phyloP scores from a whole-genome alignment of 2,797 vertebrate species.

The Gambusia yucatana region DNA sequence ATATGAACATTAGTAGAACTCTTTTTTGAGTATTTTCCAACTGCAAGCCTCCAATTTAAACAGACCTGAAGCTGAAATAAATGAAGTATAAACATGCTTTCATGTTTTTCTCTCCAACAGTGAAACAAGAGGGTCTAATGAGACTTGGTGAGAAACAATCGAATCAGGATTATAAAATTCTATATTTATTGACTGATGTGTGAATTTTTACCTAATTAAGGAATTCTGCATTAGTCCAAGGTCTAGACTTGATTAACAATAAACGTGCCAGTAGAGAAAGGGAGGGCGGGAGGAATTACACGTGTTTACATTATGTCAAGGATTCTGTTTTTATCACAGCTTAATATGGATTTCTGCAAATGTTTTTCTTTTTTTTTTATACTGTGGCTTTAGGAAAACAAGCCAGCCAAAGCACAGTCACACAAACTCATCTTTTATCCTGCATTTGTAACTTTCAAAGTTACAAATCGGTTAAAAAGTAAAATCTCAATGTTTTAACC shows the following conservation, averaged over 20 bases:
- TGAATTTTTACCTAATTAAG: neutral
- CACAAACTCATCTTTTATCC: constrained; percentile 9
- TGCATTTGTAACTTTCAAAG: constrained; percentile 18
- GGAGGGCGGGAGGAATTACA: too few species aligned
- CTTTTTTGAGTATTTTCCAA: neutral
- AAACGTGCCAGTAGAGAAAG: neutral
- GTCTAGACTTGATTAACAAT: neutral
- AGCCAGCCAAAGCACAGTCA: constrained; percentile 5
- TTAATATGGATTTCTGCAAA: constrained; percentile 28
- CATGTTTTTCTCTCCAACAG: neutral
- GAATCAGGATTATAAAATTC: neutral
- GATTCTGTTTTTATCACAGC: neutral
- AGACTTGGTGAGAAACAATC: neutral
- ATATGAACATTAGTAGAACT: neutral
- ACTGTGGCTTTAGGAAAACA: constrained; percentile 5
- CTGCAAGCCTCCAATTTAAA: neutral
- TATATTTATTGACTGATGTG: neutral
- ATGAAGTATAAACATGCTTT: neutral
- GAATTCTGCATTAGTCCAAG: neutral
- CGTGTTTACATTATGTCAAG: neutral
- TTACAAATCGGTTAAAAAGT: neutral
- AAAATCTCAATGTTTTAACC: constrained; percentile 13
- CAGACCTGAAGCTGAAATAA: neutral
- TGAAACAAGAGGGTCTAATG: neutral
- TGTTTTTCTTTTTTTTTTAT: neutral